A percentile compares a stretch with the other conserved stretches of the same genome.
These are phyloP conservation scores for Sciurus carolinensis DNA, from an alignment of 2,797 vertebrate species.

Conservation along the genomic window DNA sequence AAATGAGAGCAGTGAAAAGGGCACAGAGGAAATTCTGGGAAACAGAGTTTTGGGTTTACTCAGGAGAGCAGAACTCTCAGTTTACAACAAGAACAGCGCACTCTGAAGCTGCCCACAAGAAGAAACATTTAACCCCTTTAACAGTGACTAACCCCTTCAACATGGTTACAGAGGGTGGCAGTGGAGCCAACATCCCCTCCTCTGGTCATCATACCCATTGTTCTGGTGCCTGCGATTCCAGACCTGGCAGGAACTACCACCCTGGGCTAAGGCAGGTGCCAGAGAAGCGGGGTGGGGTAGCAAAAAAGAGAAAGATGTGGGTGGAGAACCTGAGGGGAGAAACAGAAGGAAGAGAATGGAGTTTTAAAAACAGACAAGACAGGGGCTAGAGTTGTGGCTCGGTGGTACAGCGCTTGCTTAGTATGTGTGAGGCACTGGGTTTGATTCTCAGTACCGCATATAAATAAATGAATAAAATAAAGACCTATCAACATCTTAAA, in stretches of 20 bases:
- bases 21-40: conserved; percentile 62
- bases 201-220: conserved; percentile 37
- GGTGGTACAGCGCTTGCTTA: too few species aligned
- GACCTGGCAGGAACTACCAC: neutral
- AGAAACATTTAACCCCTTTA: neutral
- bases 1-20: conserved; percentile 68
- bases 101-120: neutral
- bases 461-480: too few species aligned
- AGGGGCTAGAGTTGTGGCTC: too few species aligned
- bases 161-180: neutral
- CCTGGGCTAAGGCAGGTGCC: neutral
- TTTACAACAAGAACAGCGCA: conserved; percentile 46
- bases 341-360: conserved; percentile 59
- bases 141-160: neutral
- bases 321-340: conserved; percentile 29
- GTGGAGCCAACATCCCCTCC: neutral
- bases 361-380: conserved; percentile 16
- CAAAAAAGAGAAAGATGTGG: neutral
- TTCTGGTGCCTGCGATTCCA: neutral
- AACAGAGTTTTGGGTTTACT: conserved; percentile 58
- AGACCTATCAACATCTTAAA: too few species aligned
- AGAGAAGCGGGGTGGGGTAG: neutral
- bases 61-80: conserved; percentile 23
- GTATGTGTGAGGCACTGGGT: too few species aligned
- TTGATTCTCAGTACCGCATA: too few species aligned